Conservation (phyloP, 2,797 vertebrate genomes). For the Danio tinwini region DNA sequence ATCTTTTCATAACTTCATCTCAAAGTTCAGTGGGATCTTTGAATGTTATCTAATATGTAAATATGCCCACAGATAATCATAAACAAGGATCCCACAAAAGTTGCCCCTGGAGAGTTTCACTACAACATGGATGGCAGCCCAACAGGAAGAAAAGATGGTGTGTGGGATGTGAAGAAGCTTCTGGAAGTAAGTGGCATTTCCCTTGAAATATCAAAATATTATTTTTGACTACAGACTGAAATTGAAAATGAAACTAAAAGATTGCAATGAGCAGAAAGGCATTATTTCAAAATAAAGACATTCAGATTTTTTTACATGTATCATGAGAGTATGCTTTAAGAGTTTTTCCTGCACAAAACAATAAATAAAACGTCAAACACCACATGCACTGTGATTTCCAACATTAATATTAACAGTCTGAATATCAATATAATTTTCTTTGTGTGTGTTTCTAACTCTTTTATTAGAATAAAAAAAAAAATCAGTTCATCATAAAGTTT, state of each 20-base stretch:
- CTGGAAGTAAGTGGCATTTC: conserved; percentile 83
- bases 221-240: neutral
- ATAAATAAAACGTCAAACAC: neutral
- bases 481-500: too few relatives aligned
- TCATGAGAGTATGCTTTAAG: neutral
- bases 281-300: neutral
- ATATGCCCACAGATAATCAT: conserved; percentile 87
- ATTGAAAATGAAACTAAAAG: neutral
- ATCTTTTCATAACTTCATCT: neutral
- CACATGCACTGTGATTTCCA: too few relatives aligned
- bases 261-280: neutral
- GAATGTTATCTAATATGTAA: neutral
- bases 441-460: too few relatives aligned
- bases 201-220: neutral
- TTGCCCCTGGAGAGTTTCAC: conserved; percentile 72
- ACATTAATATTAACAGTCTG: too few relatives aligned
- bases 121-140: conserved; percentile 93
- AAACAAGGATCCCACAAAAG: conserved; percentile 83
- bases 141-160: conserved; percentile 77
- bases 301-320: neutral
- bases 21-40: neutral
- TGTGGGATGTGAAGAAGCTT: conserved; percentile 96
- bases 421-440: too few relatives aligned
- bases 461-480: too few relatives aligned
- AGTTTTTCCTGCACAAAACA: neutral